Conservation (phyloP, 2,797 vertebrate genomes). For the Danio tinwini region DNA sequence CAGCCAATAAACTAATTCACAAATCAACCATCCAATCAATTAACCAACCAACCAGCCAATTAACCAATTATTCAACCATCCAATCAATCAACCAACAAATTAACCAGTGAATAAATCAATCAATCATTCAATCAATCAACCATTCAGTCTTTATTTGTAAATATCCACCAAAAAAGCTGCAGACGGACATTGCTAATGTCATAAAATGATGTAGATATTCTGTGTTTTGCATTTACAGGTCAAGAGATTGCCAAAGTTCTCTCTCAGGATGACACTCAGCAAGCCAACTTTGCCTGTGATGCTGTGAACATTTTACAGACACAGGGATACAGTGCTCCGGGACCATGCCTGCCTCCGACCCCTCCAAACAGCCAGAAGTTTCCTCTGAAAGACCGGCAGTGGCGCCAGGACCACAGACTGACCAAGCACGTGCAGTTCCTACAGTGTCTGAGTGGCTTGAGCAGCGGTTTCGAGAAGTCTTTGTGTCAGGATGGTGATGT, state of each 20-base stretch:
- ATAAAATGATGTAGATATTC: slow-evolving; percentile 8
- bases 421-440: slow-evolving; percentile 81
- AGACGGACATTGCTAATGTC: background rate
- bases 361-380: background rate
- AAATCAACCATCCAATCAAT: no score
- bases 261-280: slow-evolving; percentile 65
- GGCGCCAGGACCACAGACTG: slow-evolving; percentile 52
- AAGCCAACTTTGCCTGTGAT: slow-evolving; percentile 77
- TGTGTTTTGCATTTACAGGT: slow-evolving; percentile 55
- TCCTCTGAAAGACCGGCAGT: background rate
- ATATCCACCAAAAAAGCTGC: no score
- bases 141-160: no score
- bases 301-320: slow-evolving; percentile 63
- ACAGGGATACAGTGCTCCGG: background rate
- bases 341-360: background rate
- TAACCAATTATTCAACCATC: no score
- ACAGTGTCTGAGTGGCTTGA: slow-evolving; percentile 81
- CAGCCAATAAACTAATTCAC: no score
- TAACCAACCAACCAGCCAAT: no score
- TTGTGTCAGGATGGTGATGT: slow-evolving; percentile 69
- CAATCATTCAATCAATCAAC: no score
- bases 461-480: slow-evolving; percentile 71
- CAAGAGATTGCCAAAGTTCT: slow-evolving; percentile 43
- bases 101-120: no score
- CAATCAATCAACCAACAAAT: no score